These are phyloP conservation scores for Bolborhynchus lineola DNA, from an alignment of 2,113 vertebrate genomes.

Conservation along the genomic window DNA sequence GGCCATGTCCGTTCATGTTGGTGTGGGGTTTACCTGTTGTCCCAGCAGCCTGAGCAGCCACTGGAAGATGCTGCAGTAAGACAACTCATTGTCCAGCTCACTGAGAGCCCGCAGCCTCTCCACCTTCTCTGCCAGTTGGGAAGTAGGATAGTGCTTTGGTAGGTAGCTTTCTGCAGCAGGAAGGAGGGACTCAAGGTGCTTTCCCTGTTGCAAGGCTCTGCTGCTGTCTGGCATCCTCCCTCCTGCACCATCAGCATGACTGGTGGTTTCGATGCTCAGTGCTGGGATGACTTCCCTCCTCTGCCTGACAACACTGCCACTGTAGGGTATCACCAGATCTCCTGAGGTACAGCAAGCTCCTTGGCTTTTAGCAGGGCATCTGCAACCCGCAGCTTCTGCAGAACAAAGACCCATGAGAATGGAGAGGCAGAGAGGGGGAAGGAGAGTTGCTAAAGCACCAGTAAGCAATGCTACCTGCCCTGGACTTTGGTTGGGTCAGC, in stretches of 20 bases:
- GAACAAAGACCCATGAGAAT: background rate
- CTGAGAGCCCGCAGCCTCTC: background rate
- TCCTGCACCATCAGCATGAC: background rate
- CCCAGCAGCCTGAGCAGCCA: background rate
- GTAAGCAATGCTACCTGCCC: fast-evolving
- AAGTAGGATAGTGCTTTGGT: background rate
- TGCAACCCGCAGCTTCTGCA: conserved; percentile 46
- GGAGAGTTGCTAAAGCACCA: background rate
- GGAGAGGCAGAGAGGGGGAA: background rate
- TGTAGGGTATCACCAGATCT: background rate
- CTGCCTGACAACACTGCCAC: fast-evolving
- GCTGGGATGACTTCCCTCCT: background rate
- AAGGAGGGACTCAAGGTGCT: background rate
- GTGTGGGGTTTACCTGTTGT: background rate
- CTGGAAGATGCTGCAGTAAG: background rate
- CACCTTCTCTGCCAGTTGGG: background rate
- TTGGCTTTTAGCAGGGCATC: conserved; percentile 36
- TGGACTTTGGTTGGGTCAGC: background rate
- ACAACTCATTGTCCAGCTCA: background rate
- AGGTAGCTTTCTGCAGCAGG: background rate
- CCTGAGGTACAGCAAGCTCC: background rate
- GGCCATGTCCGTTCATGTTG: background rate
- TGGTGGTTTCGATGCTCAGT: background rate
- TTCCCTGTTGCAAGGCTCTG: background rate
- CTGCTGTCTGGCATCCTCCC: background rate